These are phyloP conservation scores for Rhabditoides inermis DNA, from an alignment of 2,888 invertebrate species.

Conservation along the genomic window DNA sequence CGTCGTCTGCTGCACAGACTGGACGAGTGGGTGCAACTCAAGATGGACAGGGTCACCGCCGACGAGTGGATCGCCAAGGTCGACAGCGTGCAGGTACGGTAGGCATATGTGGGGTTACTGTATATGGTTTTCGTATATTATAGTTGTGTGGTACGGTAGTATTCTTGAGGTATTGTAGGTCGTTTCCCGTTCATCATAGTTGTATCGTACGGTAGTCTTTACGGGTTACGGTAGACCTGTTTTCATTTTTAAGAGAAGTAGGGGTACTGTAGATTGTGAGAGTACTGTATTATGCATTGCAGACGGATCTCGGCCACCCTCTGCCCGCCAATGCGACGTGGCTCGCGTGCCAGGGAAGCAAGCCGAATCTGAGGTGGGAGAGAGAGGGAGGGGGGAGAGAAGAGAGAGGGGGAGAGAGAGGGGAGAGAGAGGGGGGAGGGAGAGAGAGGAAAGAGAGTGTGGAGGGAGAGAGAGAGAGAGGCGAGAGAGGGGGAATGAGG, in stretches of 20 bases:
- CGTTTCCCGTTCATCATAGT: not conserved
- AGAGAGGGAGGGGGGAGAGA: too few species aligned
- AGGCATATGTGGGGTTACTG: not conserved
- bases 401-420: too few species aligned
- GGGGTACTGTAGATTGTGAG: too few species aligned
- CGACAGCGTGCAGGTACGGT: conserved; percentile 50
- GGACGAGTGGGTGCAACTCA: conserved; percentile 57
- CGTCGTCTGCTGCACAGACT: conserved; percentile 64
- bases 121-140: not conserved
- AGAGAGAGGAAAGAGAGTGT: too few species aligned
- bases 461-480: too few species aligned
- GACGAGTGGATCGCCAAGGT: conserved; percentile 53
- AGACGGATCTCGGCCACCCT: conserved; percentile 46
- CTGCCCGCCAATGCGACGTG: conserved; percentile 56
- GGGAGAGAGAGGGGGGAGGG: too few species aligned
- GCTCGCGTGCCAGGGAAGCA: conserved; percentile 75
- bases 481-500: too few species aligned
- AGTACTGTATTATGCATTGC: too few species aligned
- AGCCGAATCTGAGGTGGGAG: conserved; percentile 62
- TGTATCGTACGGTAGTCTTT: not conserved
- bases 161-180: too few species aligned
- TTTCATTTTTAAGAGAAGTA: too few species aligned
- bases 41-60: conserved; percentile 50
- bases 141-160: not conserved
- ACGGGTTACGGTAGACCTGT: not conserved